phyloP scores from a whole-genome alignment of 2,113 vertebrate genomes.

The Zapus hudsonius region DNA sequence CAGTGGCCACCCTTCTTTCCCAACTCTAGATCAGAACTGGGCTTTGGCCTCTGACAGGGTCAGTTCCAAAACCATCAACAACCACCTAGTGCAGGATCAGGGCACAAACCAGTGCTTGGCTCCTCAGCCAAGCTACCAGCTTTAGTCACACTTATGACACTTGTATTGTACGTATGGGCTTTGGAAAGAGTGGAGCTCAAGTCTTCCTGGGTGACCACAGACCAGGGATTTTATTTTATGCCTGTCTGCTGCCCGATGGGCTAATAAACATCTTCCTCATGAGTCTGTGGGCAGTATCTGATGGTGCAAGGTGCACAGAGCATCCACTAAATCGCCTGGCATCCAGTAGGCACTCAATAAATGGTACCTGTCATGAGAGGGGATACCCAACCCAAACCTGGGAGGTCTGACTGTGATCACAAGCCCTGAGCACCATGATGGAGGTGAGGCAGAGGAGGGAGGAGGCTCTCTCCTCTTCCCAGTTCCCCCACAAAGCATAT shows the following conservation, averaged over 20 bases:
- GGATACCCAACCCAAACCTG: not conserved
- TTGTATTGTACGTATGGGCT: not conserved
- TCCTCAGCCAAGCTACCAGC: not conserved
- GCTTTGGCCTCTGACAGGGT: not conserved
- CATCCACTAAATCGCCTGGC: not conserved
- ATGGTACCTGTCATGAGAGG: not conserved
- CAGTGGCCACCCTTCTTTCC: not conserved
- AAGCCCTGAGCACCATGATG: not conserved
- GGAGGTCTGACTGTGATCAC: not conserved
- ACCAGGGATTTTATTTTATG: not conserved
- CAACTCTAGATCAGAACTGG: not conserved
- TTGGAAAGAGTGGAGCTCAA: not conserved
- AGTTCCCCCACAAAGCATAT: not conserved
- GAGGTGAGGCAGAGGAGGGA: not conserved
- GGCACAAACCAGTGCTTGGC: too few relatives aligned
- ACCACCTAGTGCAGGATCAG: not conserved
- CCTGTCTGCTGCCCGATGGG: not conserved
- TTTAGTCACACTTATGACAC: not conserved
- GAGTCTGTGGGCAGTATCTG: not conserved
- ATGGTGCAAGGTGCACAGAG: not conserved
- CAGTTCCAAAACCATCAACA: rapidly evolving
- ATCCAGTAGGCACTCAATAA: not conserved
- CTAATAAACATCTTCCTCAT: not conserved
- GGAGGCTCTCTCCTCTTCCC: not conserved
- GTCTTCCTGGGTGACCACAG: not conserved